A percentile compares a stretch with the other conserved stretches of the same genome.
Evolutionary conservation across 2,797 vertebrate species (phyloP).

Genomic region (Esox masquinongy): DNA sequence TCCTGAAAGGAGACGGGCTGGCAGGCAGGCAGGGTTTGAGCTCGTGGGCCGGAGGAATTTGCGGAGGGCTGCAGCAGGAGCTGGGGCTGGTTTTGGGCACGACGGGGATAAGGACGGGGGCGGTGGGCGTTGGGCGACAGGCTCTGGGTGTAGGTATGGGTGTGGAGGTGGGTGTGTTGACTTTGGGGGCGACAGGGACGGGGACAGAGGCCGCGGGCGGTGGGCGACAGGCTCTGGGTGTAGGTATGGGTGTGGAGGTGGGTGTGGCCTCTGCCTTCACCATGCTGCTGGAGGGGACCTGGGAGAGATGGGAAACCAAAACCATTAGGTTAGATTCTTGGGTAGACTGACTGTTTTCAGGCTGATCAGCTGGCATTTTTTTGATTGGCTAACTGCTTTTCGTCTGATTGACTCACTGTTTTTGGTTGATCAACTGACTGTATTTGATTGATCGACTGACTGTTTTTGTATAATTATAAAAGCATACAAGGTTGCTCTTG

Average conservation of each 20-base stretch:
- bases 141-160: slow-evolving; percentile 52
- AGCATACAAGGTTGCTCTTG: too few species aligned
- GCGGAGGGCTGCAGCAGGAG: not conserved
- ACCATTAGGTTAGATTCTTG: not conserved
- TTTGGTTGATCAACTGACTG: too few species aligned
- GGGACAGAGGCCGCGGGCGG: slow-evolving; percentile 40
- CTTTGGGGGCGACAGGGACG: slow-evolving; percentile 4
- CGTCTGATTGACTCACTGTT: too few species aligned
- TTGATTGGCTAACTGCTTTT: too few species aligned
- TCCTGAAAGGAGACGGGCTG: slow-evolving; percentile 91
- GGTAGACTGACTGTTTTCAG: too few species aligned
- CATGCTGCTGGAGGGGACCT: slow-evolving; percentile 83
- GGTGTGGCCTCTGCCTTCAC: slow-evolving; percentile 84
- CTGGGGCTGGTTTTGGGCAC: slow-evolving; percentile 18
- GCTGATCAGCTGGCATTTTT: too few species aligned
- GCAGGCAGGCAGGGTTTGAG: slow-evolving; percentile 76
- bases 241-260: slow-evolving; percentile 60
- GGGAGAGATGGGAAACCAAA: not conserved
- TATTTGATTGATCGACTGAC: too few species aligned
- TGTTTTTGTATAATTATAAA: too few species aligned
- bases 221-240: slow-evolving; percentile 52
- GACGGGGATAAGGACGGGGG: slow-evolving; percentile 17
- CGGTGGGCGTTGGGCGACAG: slow-evolving; percentile 37
- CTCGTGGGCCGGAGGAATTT: slow-evolving; percentile 59
- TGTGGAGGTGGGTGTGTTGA: slow-evolving; percentile 66